Evolutionary conservation across 2,888 invertebrate species (phyloP).

Genomic region (Panorpa germanica): DNA sequence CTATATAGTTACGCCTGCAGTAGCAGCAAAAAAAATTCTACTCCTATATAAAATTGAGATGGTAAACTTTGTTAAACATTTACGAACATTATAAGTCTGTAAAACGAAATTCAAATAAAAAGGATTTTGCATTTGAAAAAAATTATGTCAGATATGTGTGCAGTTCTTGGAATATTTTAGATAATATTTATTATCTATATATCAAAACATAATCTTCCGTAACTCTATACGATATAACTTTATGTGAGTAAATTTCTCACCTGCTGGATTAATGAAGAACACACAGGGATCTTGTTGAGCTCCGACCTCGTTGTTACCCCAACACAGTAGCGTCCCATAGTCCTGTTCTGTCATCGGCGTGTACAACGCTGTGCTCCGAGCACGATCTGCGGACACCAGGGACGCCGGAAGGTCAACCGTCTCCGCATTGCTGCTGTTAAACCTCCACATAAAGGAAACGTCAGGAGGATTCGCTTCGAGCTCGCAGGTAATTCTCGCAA

Average conservation of each 20-base stretch:
- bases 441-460: conserved; percentile 51
- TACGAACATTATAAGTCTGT: no score
- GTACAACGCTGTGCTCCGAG: conserved; percentile 44
- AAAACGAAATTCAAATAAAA: no score
- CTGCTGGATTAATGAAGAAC: conserved; percentile 54
- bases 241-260: conserved; percentile 22
- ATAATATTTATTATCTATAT: conserved; percentile 8
- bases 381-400: conserved; percentile 36
- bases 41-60: no score
- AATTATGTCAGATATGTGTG: no score
- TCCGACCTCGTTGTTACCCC: conserved; percentile 55
- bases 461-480: conserved; percentile 55
- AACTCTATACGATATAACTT: no score
- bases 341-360: conserved; percentile 53
- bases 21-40: no score
- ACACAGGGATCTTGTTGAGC: conserved; percentile 53
- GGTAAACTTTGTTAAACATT: no score
- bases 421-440: conserved; percentile 50
- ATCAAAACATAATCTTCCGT: conserved; percentile 9
- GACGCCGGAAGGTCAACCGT: conserved; percentile 45
- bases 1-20: no score
- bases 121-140: no score
- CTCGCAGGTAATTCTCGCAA: conserved; percentile 47
- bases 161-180: no score
- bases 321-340: conserved; percentile 55